phyloP scores from a whole-genome alignment of 2,113 vertebrate species.

The Phaethon lepturus region DNA sequence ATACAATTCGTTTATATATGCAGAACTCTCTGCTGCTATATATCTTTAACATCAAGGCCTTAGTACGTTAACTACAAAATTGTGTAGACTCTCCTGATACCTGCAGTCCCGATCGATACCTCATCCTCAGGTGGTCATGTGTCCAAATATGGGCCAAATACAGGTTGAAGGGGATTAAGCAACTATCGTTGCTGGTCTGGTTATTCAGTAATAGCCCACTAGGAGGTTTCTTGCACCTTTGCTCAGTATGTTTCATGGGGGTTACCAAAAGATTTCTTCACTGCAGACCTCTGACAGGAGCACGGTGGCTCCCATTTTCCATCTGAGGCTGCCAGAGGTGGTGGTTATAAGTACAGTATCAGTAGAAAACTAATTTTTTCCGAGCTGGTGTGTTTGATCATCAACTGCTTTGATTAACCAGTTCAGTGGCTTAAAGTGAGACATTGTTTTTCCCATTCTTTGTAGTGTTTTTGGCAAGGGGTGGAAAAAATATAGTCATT shows the following conservation, averaged over 20 bases:
- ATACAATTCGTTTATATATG: neutral
- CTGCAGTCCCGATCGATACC: neutral
- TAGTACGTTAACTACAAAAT: fast-evolving
- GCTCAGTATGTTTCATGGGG: neutral
- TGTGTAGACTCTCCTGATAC: neutral
- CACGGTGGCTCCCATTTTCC: neutral
- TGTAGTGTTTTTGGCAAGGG: slow-evolving; percentile 34
- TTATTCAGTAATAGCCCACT: neutral
- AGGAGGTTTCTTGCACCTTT: slow-evolving; percentile 26
- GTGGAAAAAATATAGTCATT: neutral
- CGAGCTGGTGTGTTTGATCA: neutral
- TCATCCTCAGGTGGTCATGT: neutral
- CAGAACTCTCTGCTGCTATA: neutral
- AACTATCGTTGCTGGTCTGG: neutral
- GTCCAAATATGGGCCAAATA: neutral
- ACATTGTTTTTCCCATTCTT: slow-evolving; percentile 41
- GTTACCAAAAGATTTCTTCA: neutral
- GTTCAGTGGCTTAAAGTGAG: neutral
- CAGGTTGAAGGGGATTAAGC: neutral
- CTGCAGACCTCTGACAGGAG: neutral
- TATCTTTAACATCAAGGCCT: neutral
- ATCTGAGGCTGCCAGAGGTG: slow-evolving; percentile 60
- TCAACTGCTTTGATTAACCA: slow-evolving; percentile 34
- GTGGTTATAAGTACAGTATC: slow-evolving; percentile 51
- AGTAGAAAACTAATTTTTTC: slow-evolving; percentile 40